Conservation (phyloP, 2,888 invertebrate genomes). For the Protonemura montana region DNA sequence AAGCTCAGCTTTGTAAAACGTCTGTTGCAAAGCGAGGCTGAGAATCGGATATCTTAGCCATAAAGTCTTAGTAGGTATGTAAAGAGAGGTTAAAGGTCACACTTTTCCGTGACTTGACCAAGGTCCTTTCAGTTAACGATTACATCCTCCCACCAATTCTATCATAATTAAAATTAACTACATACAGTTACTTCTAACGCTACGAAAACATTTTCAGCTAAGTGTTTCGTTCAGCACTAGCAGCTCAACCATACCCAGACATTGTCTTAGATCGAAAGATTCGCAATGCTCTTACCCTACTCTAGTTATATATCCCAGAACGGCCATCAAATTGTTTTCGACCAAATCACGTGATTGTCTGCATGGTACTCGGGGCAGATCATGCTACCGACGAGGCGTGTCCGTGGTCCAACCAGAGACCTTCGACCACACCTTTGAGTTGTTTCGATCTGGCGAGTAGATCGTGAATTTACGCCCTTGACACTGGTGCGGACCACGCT, state of each 20-base stretch:
- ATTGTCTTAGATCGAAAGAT: not conserved
- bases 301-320: not conserved
- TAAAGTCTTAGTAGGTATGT: not conserved
- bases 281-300: not conserved
- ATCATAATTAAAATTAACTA: not conserved
- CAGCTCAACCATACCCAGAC: not conserved
- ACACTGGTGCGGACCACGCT: not conserved
- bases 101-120: not conserved
- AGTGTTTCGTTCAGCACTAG: not conserved
- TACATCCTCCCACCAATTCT: not conserved
- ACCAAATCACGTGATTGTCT: not conserved
- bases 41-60: not conserved
- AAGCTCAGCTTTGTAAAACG: too few relatives aligned
- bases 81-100: not conserved
- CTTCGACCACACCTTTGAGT: not conserved
- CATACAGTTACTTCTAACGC: not conserved
- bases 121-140: not conserved
- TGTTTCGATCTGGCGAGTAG: not conserved
- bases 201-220: not conserved
- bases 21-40: too few relatives aligned
- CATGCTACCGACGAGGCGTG: not conserved
- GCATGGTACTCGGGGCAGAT: not conserved
- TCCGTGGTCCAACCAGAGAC: not conserved
- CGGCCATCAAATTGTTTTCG: not conserved
- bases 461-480: not conserved